Conservation (phyloP, 2,113 vertebrate species). For the Isurus oxyrinchus region DNA sequence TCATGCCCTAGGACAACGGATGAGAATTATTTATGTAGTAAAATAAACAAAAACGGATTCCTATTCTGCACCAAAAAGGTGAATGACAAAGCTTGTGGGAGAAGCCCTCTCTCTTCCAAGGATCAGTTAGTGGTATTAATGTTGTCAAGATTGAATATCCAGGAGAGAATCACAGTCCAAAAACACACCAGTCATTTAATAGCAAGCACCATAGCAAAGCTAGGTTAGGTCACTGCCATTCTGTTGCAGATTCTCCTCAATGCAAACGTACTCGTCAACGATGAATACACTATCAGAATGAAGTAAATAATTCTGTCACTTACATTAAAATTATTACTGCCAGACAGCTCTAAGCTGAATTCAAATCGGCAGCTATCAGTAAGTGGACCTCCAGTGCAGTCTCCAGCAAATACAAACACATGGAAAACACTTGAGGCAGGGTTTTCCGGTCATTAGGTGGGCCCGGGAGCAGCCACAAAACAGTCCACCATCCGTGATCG, state of each 20-base stretch:
- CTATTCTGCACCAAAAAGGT: not conserved
- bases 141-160: constrained; percentile 33
- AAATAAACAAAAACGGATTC: constrained; percentile 20
- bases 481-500: too few species aligned
- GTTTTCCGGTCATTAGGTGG: too few species aligned
- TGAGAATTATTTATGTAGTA: not conserved
- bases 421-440: not conserved
- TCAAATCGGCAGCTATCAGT: not conserved
- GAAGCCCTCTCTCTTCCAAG: not conserved
- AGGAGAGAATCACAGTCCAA: not conserved
- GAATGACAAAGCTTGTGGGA: not conserved
- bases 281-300: not conserved
- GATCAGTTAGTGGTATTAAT: constrained; percentile 26
- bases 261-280: not conserved
- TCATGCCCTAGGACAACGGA: not conserved
- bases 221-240: not conserved
- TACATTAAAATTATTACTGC: not conserved
- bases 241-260: not conserved
- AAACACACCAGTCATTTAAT: not conserved
- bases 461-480: too few species aligned
- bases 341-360: not conserved
- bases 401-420: not conserved
- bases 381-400: too few species aligned
- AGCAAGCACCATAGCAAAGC: not conserved
- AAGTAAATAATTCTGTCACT: not conserved